These are phyloP conservation scores for Siderastrea radians DNA, from an alignment of 92 coral and sea anemone genomes.

Conservation along the genomic window DNA sequence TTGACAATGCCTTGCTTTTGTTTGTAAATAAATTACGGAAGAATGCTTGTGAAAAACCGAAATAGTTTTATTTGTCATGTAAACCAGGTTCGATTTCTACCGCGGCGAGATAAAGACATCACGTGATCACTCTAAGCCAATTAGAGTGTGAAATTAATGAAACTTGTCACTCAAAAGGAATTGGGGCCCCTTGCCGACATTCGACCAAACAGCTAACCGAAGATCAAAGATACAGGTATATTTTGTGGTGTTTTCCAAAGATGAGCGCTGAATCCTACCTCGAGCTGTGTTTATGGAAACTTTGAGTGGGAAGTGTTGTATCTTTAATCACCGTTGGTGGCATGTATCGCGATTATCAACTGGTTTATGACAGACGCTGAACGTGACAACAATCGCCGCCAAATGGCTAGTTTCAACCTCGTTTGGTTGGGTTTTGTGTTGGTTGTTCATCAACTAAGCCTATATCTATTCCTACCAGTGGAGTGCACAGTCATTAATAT, in stretches of 20 bases:
- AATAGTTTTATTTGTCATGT: slow-evolving; percentile 47
- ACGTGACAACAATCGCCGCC: slow-evolving; percentile 41
- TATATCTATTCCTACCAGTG: slow-evolving; percentile 45
- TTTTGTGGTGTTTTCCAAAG: slow-evolving; percentile 24
- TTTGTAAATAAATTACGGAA: slow-evolving; percentile 70
- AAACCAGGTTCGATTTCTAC: slow-evolving; percentile 68
- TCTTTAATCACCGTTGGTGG: slow-evolving; percentile 5
- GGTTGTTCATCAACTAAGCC: slow-evolving; percentile 31
- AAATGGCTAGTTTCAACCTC: slow-evolving; percentile 44
- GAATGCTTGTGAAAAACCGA: slow-evolving; percentile 62
- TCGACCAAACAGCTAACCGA: slow-evolving; percentile 45
- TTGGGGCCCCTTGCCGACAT: slow-evolving; percentile 76
- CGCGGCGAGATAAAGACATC: slow-evolving; percentile 51
- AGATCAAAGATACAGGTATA: slow-evolving; percentile 69
- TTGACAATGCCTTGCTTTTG: slow-evolving; percentile 46
- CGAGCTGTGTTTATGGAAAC: slow-evolving; percentile 30
- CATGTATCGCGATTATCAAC: slow-evolving; percentile 29
- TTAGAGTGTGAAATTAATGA: slow-evolving; percentile 39
- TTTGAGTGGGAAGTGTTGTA: background rate
- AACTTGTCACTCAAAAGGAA: slow-evolving; percentile 81
- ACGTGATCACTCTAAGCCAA: slow-evolving; percentile 76
- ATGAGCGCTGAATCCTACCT: slow-evolving; percentile 15
- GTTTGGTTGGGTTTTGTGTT: slow-evolving; percentile 30
- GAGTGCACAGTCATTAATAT: slow-evolving; percentile 78
- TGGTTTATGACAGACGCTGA: slow-evolving; percentile 22